phyloP scores from a whole-genome alignment of 2,888 invertebrate species.

The Drepana falcataria region DNA sequence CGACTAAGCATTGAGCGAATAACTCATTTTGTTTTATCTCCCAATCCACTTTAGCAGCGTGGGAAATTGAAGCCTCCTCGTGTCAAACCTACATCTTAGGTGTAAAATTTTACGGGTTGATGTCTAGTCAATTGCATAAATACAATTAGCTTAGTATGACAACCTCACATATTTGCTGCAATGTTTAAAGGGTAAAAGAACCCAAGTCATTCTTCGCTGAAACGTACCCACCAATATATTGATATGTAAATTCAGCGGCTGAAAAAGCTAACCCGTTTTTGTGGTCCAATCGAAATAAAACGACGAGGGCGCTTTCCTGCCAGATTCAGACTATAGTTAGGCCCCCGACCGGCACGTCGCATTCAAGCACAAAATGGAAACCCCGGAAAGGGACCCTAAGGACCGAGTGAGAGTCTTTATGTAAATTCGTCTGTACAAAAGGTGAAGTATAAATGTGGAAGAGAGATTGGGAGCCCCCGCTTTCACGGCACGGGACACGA shows the following conservation, averaged over 20 bases:
- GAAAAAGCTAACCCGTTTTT: slow-evolving; percentile 29
- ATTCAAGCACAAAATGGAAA: slow-evolving; percentile 71
- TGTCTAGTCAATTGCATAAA: neutral
- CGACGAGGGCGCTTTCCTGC: slow-evolving; percentile 45
- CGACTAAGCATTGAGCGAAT: slow-evolving; percentile 8
- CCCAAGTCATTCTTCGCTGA: neutral
- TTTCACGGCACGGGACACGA: slow-evolving; percentile 42
- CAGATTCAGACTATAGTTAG: slow-evolving; percentile 52
- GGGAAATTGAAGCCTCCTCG: neutral
- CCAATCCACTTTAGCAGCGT: neutral
- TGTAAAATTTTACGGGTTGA: neutral
- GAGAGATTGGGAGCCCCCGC: slow-evolving; percentile 58
- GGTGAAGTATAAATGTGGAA: slow-evolving; percentile 55
- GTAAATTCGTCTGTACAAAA: slow-evolving; percentile 69
- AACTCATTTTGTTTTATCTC: slow-evolving; percentile 9
- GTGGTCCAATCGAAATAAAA: slow-evolving; percentile 57
- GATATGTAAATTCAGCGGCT: slow-evolving; percentile 1
- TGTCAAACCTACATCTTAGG: neutral
- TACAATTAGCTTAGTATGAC: neutral
- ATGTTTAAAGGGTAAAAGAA: neutral
- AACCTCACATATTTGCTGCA: neutral
- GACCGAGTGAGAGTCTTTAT: slow-evolving; percentile 66
- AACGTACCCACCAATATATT: neutral
- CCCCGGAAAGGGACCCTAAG: slow-evolving; percentile 70
- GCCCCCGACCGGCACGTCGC: slow-evolving; percentile 44